A percentile compares a stretch with the other conserved stretches of the same genome.
These are phyloP conservation scores for Sycophila sp. DNA, from an alignment of 1,140 invertebrate genomes.

Conservation along the genomic window DNA sequence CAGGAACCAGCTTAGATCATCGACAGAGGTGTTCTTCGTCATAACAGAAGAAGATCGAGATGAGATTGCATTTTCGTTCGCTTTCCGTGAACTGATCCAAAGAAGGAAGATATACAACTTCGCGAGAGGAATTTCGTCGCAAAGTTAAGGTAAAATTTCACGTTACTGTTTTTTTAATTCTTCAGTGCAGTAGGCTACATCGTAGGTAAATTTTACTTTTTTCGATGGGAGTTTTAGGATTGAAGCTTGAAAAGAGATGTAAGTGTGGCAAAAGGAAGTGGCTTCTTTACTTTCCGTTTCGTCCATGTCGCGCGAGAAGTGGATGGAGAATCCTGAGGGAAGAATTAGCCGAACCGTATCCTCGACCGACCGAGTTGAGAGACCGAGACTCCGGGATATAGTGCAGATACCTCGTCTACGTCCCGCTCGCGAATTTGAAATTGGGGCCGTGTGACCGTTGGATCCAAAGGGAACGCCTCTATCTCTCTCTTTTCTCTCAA, in stretches of 20 bases:
- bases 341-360: conserved; percentile 25
- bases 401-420: not conserved
- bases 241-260: not conserved
- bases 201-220: not conserved
- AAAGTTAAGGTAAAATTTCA: conserved; percentile 7
- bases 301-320: conserved; percentile 16
- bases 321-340: conserved; percentile 13
- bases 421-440: conserved; percentile 12
- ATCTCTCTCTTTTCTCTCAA: conserved; percentile 7
- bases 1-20: conserved; percentile 11
- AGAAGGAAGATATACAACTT: conserved; percentile 9
- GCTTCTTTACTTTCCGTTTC: too few species aligned
- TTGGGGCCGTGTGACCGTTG: conserved; percentile 5
- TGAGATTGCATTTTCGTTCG: conserved; percentile 26
- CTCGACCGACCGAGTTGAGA: conserved; percentile 20
- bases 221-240: not conserved
- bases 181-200: conserved; percentile 15
- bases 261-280: too few species aligned
- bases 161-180: too few species aligned
- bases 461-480: conserved; percentile 6
- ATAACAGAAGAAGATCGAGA: conserved; percentile 21
- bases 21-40: conserved; percentile 10
- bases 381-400: conserved; percentile 12
- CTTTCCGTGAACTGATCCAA: conserved; percentile 11
- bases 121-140: conserved; percentile 18